Evolutionary conservation across 2,888 invertebrate genomes (phyloP), one percentile per base, ranked within the genome.

Genomic region (Loripinus fragilis): DNA sequence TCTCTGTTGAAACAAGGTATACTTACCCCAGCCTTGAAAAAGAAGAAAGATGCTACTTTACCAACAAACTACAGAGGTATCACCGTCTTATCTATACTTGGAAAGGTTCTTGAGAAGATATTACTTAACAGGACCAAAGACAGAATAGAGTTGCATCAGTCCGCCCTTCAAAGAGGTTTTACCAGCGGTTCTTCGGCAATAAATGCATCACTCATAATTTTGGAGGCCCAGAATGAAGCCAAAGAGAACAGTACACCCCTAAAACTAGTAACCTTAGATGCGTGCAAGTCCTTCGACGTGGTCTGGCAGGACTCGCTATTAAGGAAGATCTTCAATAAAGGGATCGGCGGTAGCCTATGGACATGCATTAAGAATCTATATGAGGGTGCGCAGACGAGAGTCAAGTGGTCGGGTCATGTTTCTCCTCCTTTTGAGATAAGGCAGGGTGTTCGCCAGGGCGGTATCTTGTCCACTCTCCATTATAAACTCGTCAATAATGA

Each of bases 61-160:
- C 64, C 28, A 5, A 64, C 64, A 8, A 64, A 64, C 20, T 64
- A 64, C 64, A 64, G 30, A 64, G 64, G 30, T 8, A 64, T 30
- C 8, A 64, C 15, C 8, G 64, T 64, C 15, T 15, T 64, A 8
- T 64, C 64, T 12, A 64, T 64, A 12, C 15, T 64, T 23, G 64
- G 64, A 5, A 64, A 64, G 28, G 35, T 64, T 64, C 35, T 64
- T 3, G 64, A 64, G n/a, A 64, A 64, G 35, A 28, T 64, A 7
- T 17, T 64, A 64, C 15, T 64, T 23, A 30, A 64, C 15, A 23
- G 28, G 5, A 64, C 64, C 10, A n/a, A 48, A n/a, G n/a, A 5
- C n/a, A 48, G 20, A 8, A 5, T 48, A 20, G 12, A n/a, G 12
- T n/a, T 5, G 12, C 20, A 48, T 20, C 48, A 48, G n/a, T 48